A percentile compares a stretch with the other conserved stretches of the same genome.
These are phyloP conservation scores for Daubentonia madagascariensis DNA, from an alignment of 2,113 vertebrate species.

Conservation along the genomic window DNA sequence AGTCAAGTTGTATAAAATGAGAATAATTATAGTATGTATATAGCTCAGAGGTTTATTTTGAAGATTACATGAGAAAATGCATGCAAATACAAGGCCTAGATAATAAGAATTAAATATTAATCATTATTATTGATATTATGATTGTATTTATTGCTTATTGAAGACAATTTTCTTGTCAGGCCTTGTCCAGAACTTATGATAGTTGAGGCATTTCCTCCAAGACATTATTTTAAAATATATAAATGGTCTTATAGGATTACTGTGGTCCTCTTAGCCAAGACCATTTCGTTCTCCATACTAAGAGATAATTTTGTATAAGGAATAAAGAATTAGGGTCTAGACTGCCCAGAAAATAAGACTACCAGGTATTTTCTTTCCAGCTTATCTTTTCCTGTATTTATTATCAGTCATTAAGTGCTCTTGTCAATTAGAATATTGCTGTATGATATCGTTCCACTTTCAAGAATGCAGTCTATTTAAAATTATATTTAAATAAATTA, in stretches of 20 bases:
- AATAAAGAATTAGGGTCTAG: neutral
- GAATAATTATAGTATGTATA: neutral
- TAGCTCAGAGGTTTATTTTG: conserved; percentile 32
- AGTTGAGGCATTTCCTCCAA: conserved; percentile 39
- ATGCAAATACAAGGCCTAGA: neutral
- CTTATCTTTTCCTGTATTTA: neutral
- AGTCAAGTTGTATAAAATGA: conserved; percentile 47
- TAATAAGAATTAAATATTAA: conserved; percentile 40
- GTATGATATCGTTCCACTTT: neutral
- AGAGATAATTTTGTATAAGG: neutral
- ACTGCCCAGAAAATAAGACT: neutral
- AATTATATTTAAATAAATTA: conserved; percentile 17
- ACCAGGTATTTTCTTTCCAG: neutral
- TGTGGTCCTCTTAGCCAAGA: neutral
- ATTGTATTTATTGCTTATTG: conserved; percentile 23
- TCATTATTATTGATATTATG: conserved; percentile 49
- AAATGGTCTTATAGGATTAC: neutral
- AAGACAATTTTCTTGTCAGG: conserved; percentile 58
- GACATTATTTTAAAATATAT: conserved; percentile 22
- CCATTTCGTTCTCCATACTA: neutral
- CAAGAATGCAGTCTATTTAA: conserved; percentile 26
- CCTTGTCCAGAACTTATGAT: conserved; percentile 33
- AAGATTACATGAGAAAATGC: conserved; percentile 48
- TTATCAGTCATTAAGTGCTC: neutral
- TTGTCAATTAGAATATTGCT: conserved; percentile 20